Evolutionary conservation across 2,888 invertebrate species (phyloP).

Genomic region (Cheilosia grossa): DNA sequence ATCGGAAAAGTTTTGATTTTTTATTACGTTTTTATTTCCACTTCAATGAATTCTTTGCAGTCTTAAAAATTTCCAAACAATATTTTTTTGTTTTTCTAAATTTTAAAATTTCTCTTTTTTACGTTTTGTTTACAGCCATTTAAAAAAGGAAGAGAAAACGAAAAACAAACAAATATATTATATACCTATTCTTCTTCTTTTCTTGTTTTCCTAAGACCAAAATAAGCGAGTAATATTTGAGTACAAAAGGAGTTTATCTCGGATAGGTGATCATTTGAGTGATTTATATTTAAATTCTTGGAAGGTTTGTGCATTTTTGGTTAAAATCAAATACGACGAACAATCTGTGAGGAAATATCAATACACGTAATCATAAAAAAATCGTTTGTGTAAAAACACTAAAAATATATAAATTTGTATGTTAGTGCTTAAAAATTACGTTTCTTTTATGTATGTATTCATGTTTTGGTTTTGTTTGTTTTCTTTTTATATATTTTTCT

Average conservation of each 20-base stretch:
- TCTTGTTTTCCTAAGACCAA: constrained; percentile 59
- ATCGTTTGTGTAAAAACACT: constrained; percentile 71
- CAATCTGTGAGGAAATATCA: constrained; percentile 58
- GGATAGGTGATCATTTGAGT: constrained; percentile 59
- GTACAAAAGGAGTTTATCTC: constrained; percentile 69
- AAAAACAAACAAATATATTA: constrained; percentile 29
- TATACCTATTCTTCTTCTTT: constrained; percentile 23
- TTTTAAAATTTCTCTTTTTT: constrained; percentile 72
- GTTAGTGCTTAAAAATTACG: constrained; percentile 72
- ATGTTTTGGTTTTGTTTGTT: constrained; percentile 53
- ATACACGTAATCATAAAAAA: constrained; percentile 40
- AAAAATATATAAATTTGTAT: constrained; percentile 73
- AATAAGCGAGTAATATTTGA: constrained; percentile 73
- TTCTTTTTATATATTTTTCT: constrained; percentile 64
- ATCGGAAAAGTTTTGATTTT: constrained; percentile 11
- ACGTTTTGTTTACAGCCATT: constrained; percentile 71
- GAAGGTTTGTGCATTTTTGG: constrained; percentile 68
- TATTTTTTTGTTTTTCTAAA: constrained; percentile 77
- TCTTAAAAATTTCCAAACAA: constrained; percentile 83
- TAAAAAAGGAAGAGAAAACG: constrained; percentile 46
- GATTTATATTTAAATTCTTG: constrained; percentile 66
- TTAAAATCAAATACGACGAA: constrained; percentile 54
- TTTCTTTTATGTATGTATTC: constrained; percentile 69
- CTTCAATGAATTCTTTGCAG: constrained; percentile 82
- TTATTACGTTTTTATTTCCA: constrained; percentile 79